Evolutionary conservation across 2,888 invertebrate genomes (phyloP).

Genomic region (Thysanoteuthis rhombus): DNA sequence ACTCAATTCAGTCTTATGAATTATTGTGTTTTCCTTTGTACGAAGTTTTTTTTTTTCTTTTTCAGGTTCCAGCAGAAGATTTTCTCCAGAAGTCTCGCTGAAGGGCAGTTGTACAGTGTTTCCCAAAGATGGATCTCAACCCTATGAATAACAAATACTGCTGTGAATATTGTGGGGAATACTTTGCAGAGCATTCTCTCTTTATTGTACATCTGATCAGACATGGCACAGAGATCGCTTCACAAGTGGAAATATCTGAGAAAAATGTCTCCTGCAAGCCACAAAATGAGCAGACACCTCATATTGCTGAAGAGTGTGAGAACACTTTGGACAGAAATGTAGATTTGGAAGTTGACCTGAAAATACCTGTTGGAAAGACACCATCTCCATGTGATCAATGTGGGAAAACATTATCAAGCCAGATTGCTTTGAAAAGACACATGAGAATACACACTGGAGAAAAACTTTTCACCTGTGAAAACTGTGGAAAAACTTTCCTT

Average conservation of each 20-base stretch:
- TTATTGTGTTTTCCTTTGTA: too few relatives aligned
- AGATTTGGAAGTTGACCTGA: neutral
- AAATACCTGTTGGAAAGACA: neutral
- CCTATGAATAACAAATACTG: neutral
- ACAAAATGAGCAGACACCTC: too few relatives aligned
- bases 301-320: neutral
- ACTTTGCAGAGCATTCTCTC: neutral
- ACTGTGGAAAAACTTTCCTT: neutral
- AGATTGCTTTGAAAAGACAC: neutral
- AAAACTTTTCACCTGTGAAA: neutral
- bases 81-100: neutral
- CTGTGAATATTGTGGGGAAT: neutral
- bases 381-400: neutral
- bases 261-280: neutral
- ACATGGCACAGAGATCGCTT: neutral
- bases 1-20: too few relatives aligned
- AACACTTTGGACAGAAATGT: neutral
- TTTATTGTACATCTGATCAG: neutral
- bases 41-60: neutral
- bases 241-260: neutral
- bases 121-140: neutral
- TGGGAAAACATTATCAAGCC: neutral
- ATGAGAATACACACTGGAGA: neutral
- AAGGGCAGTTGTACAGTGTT: neutral
- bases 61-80: neutral